Base-by-base conservation (phyloP, 1,140 invertebrate species). In the Drosophila willistoni region DNA sequence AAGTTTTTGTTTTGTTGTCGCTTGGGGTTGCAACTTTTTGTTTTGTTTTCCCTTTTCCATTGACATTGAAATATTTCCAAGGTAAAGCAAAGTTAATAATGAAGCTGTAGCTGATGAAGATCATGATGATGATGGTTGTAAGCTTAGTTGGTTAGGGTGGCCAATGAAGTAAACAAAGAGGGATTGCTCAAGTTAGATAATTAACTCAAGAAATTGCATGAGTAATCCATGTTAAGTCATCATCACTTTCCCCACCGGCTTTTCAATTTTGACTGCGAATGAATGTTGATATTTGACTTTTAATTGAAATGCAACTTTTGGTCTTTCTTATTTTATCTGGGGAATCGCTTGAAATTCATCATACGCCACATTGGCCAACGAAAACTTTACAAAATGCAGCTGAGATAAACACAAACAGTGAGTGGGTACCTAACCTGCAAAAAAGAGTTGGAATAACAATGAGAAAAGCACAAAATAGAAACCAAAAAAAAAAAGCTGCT, bases 41-140 rank as follows among this genome's bases (percentile, higher is more conserved):
- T 64, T 54, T 25, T 17, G 42, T 6, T 33, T 10, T 59, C 13
- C n/a, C 56, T 62, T 64, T 76, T 68, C 68, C 75, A 65, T 79
- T 84, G 81, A 84, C 81, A 84, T 84, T 84, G 81, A 84, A 84
- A 84, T 79, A 80, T 61, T 61, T 82, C 25, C 44, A 80, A 65
- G 64, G 68, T 74, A 71, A 71, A 17, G 33, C 34, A 10, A 7
- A 57, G 29, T 57, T 34, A 33, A 47, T 47, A 14, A 14, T 19
- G 44, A 7, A 36, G 33, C 13, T 12, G 17, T 13, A 25, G 22
- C 22, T 55, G 22, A 14, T 34, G 9, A 7, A 10, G 7, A 7
- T 57, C 22, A 4, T 55, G 51, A 14, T 34, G 9, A 7, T 17
- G n/a, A 4, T 57, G 44, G 4, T 5, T 3, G 7, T 17, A 9